A percentile compares a stretch with the other conserved stretches of the same genome.
These are phyloP conservation scores for Pristionchus japonicus DNA, from an alignment of 2,888 invertebrate genomes.

Conservation along the genomic window DNA sequence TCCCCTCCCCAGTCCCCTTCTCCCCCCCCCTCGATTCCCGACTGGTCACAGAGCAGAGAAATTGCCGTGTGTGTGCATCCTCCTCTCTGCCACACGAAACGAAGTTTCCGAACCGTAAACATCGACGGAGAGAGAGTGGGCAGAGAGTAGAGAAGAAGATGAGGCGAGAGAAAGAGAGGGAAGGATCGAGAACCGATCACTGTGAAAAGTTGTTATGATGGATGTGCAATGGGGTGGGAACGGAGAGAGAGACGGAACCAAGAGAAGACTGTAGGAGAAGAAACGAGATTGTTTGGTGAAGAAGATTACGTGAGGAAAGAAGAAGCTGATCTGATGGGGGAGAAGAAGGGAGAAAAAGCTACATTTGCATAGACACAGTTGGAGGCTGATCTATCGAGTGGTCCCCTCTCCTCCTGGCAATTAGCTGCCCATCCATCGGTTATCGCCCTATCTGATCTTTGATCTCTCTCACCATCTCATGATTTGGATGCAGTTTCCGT, in stretches of 20 bases:
- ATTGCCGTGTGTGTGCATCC: slow-evolving; percentile 16
- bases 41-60: not conserved
- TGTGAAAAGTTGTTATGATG: not conserved
- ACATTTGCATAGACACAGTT: not conserved
- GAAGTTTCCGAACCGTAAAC: slow-evolving; percentile 25
- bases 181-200: not conserved
- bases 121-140: not conserved
- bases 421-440: not conserved
- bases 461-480: slow-evolving; percentile 22
- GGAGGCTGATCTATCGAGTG: not conserved
- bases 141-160: not conserved
- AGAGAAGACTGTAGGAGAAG: not conserved
- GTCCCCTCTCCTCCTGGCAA: not conserved
- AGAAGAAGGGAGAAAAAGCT: not conserved
- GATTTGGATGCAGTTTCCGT: not conserved
- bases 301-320: not conserved
- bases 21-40: not conserved
- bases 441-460: slow-evolving; percentile 8
- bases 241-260: not conserved
- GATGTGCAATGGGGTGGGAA: not conserved
- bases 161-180: not conserved
- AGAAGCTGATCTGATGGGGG: not conserved
- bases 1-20: not conserved
- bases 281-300: not conserved
- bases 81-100: not conserved